A percentile compares a stretch with the other conserved stretches of the same genome.
phyloP scores from a whole-genome alignment of 2,888 invertebrate genomes.

The Eueremaeus valkanovi region DNA sequence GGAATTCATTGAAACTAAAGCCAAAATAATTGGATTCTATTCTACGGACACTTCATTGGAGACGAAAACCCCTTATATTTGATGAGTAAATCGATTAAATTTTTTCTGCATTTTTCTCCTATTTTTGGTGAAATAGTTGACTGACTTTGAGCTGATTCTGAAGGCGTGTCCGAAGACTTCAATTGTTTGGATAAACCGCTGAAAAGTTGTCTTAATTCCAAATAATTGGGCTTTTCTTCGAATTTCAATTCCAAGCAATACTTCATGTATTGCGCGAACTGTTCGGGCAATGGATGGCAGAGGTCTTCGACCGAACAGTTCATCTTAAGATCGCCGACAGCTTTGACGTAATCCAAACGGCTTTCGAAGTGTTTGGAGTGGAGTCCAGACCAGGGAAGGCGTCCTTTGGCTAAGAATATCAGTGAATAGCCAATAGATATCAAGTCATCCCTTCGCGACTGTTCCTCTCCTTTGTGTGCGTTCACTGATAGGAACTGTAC shows the following conservation, averaged over 20 bases:
- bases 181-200: neutral
- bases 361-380: neutral
- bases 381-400: neutral
- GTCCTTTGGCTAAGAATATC: neutral
- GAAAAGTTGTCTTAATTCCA: neutral
- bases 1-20: neutral
- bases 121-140: neutral
- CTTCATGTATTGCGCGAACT: neutral
- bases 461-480: conserved; percentile 14
- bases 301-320: conserved; percentile 6
- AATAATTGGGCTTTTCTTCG: neutral
- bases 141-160: neutral
- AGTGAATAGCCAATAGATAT: conserved; percentile 3
- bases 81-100: neutral
- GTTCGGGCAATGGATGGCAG: neutral
- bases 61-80: neutral
- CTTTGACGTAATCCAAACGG: neutral
- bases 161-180: neutral
- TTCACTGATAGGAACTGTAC: conserved; percentile 11
- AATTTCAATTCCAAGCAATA: neutral
- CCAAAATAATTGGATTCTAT: neutral
- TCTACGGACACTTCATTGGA: neutral
- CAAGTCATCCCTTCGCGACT: conserved; percentile 28
- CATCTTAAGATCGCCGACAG: neutral
- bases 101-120: neutral